Conservation (phyloP, 2,113 vertebrate species). For the Himantopus leucocephalus region DNA sequence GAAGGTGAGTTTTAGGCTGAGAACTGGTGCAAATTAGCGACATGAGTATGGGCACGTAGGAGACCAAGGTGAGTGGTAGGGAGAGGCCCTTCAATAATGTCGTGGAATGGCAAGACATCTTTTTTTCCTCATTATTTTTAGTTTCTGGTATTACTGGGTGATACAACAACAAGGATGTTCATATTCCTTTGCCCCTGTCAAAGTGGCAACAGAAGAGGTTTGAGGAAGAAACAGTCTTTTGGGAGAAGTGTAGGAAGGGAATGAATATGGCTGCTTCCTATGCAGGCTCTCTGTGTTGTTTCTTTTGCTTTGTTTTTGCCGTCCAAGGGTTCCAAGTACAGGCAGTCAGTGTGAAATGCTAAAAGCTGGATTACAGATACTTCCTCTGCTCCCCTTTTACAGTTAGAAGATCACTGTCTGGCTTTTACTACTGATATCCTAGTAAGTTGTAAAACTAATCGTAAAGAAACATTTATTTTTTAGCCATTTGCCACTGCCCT, state of each 20-base stretch:
- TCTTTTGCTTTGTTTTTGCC: neutral
- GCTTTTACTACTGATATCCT: neutral
- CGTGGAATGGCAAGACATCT: neutral
- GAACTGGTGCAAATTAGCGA: neutral
- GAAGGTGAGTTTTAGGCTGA: neutral
- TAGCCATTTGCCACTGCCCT: neutral
- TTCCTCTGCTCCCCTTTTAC: neutral
- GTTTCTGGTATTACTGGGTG: neutral
- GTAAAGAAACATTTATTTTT: neutral
- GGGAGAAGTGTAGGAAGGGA: neutral
- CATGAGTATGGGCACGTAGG: neutral
- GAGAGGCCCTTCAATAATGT: neutral
- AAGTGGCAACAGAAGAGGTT: neutral
- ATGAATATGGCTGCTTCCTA: neutral
- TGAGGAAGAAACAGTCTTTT: neutral
- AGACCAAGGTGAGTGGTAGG: neutral
- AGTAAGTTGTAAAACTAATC: neutral
- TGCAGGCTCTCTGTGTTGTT: neutral
- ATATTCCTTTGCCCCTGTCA: fast-evolving
- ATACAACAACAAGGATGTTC: neutral
- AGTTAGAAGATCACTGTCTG: neutral
- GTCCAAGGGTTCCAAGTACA: neutral
- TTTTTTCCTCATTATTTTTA: neutral
- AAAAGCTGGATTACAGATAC: neutral
- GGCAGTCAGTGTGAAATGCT: fast-evolving